Percentiles rank a stretch among this genome's conserved stretches.
Evolutionary conservation across 2,113 vertebrate genomes (phyloP).

Genomic region (Gallinago paraguaiae): DNA sequence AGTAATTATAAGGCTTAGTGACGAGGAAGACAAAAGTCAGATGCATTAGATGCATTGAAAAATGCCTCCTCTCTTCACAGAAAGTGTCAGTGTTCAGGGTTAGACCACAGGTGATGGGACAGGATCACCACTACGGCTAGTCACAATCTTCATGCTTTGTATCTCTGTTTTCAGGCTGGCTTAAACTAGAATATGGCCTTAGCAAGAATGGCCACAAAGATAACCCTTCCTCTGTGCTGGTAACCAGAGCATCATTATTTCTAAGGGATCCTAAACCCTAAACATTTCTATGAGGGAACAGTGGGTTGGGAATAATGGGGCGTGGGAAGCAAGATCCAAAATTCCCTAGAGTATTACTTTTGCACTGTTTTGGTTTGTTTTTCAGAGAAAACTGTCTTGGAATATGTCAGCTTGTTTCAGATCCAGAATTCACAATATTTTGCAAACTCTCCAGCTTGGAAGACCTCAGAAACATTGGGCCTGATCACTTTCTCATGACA

Average conservation of each 20-base stretch:
- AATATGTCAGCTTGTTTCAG: neutral
- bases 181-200: no score
- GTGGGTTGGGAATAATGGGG: neutral
- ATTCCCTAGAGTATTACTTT: conserved; percentile 4
- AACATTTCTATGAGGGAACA: neutral
- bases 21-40: neutral
- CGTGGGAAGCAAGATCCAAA: conserved; percentile 25
- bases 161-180: no score
- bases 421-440: conserved; percentile 18
- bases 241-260: neutral
- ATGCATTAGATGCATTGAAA: neutral
- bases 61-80: neutral
- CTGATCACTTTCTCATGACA: neutral
- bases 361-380: conserved; percentile 7
- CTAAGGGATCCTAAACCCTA: neutral
- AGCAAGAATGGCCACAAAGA: no score
- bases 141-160: no score
- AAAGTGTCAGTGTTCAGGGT: neutral
- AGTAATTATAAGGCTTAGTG: neutral
- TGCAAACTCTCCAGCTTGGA: neutral
- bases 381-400: neutral
- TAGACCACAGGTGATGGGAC: no score
- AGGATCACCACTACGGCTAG: neutral
- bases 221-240: neutral
- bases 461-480: neutral